Conservation (phyloP, 2,113 vertebrate genomes). For the Lampris incognitus region DNA sequence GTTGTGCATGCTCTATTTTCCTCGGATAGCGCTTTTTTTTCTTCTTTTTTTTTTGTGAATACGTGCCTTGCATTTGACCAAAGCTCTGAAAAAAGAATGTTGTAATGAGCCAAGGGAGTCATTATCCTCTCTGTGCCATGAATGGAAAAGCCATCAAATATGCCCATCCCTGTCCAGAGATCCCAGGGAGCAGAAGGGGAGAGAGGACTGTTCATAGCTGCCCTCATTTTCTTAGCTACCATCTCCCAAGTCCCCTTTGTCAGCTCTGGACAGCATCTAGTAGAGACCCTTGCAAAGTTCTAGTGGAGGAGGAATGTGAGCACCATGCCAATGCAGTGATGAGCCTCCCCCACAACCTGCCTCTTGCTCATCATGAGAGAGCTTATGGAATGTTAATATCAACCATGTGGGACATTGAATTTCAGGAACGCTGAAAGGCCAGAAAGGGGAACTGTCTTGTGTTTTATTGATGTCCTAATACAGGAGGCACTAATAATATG, state of each 20-base stretch:
- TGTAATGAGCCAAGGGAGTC: slow-evolving; percentile 27
- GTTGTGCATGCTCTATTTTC: not conserved
- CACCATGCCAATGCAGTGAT: slow-evolving; percentile 69
- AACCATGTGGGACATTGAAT: slow-evolving; percentile 75
- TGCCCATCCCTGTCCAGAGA: slow-evolving; percentile 36
- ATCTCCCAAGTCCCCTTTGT: slow-evolving; percentile 1
- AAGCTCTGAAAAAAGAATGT: slow-evolving; percentile 25
- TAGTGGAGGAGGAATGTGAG: slow-evolving; percentile 67
- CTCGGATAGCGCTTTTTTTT: slow-evolving; percentile 21
- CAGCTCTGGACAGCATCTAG: slow-evolving; percentile 15
- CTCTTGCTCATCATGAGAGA: slow-evolving; percentile 74
- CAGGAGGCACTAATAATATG: slow-evolving; percentile 26
- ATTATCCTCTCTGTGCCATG: slow-evolving; percentile 41
- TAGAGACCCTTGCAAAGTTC: slow-evolving; percentile 48
- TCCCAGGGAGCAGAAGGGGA: slow-evolving; percentile 26
- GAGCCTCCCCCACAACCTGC: slow-evolving; percentile 59
- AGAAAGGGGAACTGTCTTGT: slow-evolving; percentile 13
- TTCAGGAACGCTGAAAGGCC: slow-evolving; percentile 38
- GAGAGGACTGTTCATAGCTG: not conserved
- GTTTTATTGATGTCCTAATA: slow-evolving; percentile 59
- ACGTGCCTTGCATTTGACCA: slow-evolving; percentile 5
- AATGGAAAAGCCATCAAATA: slow-evolving; percentile 47
- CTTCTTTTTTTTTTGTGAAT: not conserved
- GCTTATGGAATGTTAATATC: slow-evolving; percentile 81
- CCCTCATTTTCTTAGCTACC: slow-evolving; percentile 11